Evolutionary conservation across 2,113 vertebrate genomes (phyloP), one percentile per base, ranked within the genome.

Genomic region (Acrocephalus kingi): DNA sequence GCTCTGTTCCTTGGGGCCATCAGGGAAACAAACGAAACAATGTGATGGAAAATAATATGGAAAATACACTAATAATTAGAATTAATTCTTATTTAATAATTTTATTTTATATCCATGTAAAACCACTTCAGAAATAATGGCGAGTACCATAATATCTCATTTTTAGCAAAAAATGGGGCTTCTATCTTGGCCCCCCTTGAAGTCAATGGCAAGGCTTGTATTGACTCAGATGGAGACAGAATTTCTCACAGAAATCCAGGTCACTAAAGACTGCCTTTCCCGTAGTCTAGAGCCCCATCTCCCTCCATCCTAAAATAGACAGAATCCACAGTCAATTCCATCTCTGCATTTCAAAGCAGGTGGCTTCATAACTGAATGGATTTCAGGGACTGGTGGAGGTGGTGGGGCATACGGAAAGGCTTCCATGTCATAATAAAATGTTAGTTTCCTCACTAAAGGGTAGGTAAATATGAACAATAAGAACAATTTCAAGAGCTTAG

Each of bases 1-100:
- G 90, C 49, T 95, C 28, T 61, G 43, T 94, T 73, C 76, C 86
- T 81, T 54, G 45, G 27, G 66, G 86, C 80, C 46, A 75, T 56
- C 52, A 84, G 68, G 76, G 76, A 90, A 90, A 46, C 59, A 91
- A 87, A 88, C 52, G 81, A 93, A 95, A 61, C 22, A 90, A 28
- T 64, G 13, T 73, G 83, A 86, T 78, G 61, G 79, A 94, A 93
- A 93, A 86, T 43, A 91, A 84, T 73, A 76, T 10, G 31, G 35
- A 79, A 97, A 95, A 91, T 55, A 30, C 35, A 56, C 24, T 67
- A 84, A 88, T 84, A 91, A 71, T 43, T 28, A 18, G 24, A 75
- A 93, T 84, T 74, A 74, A 24, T 80, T 61, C 37, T 27, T 52
- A 91, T 77, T 86, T 78, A 81, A 75, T 80, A 31, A 20, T 67